Conservation (phyloP, 2,797 vertebrate genomes). For the Pteropus rufus region DNA sequence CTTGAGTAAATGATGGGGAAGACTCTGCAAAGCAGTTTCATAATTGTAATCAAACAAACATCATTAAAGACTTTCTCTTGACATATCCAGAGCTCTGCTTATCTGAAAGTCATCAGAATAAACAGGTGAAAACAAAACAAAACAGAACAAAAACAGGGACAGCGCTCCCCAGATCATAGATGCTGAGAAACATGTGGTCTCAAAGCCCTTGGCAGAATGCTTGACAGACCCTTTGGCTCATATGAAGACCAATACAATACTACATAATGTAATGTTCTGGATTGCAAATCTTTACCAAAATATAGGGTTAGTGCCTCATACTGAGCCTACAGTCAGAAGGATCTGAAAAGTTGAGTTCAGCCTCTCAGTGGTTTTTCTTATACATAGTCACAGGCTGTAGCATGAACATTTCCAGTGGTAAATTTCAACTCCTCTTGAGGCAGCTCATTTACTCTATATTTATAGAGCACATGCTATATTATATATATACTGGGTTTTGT, state of each 20-base stretch:
- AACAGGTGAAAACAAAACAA: constrained; percentile 19
- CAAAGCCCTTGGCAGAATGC: not conserved
- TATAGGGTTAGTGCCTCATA: not conserved
- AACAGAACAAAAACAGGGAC: not conserved
- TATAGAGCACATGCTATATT: not conserved
- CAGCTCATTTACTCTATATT: not conserved
- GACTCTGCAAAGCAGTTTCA: constrained; percentile 60
- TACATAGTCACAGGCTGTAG: not conserved
- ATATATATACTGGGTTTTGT: not conserved
- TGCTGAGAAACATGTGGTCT: not conserved
- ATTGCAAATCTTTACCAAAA: not conserved
- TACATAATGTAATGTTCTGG: not conserved
- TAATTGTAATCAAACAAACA: constrained; percentile 66
- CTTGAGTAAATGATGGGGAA: constrained; percentile 69
- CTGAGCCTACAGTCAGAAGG: not conserved
- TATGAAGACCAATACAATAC: not conserved
- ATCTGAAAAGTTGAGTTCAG: not conserved
- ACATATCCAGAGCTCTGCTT: constrained; percentile 62
- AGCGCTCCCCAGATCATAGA: not conserved
- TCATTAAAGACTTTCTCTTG: constrained; percentile 68
- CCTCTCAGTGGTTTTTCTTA: not conserved
- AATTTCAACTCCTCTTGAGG: not conserved
- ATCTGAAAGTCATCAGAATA: constrained; percentile 48
- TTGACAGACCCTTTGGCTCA: not conserved
- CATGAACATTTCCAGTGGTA: not conserved